phyloP scores from a whole-genome alignment of 2,888 invertebrate genomes.

The Amphiduros pacificus region DNA sequence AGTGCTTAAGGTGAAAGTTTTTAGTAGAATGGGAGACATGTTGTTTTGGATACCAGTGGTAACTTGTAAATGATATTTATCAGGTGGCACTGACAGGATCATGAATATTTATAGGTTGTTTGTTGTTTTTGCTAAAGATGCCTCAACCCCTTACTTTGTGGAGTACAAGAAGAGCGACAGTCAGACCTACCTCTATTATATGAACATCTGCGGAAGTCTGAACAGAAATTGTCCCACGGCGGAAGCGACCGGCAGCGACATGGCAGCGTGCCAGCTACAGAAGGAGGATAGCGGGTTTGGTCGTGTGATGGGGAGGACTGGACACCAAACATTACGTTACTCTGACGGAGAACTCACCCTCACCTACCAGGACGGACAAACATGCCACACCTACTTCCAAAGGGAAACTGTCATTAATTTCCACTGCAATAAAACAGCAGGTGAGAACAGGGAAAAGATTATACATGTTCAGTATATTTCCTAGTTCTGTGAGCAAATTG shows the following conservation, averaged over 20 bases:
- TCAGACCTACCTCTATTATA: slow-evolving; percentile 36
- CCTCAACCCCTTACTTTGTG: slow-evolving; percentile 31
- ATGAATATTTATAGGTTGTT: background rate
- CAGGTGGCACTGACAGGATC: too few relatives aligned
- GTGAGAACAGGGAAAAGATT: slow-evolving; percentile 28
- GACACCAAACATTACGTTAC: slow-evolving; percentile 31
- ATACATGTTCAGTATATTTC: too few relatives aligned
- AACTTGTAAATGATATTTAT: too few relatives aligned
- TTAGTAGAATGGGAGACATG: too few relatives aligned
- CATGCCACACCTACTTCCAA: slow-evolving; percentile 39
- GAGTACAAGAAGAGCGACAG: slow-evolving; percentile 25
- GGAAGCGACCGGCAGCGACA: background rate
- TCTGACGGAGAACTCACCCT: slow-evolving; percentile 53
- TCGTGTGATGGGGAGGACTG: slow-evolving; percentile 1
- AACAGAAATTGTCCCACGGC: slow-evolving; percentile 35
- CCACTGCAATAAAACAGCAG: slow-evolving; percentile 42
- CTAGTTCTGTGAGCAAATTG: too few relatives aligned
- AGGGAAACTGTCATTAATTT: slow-evolving; percentile 47
- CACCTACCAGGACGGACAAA: slow-evolving; percentile 48
- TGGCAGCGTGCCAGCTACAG: slow-evolving; percentile 36
- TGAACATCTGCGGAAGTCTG: slow-evolving; percentile 46
- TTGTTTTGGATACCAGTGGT: too few relatives aligned
- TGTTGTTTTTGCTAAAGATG: slow-evolving; percentile 11
- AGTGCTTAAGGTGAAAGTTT: too few relatives aligned
- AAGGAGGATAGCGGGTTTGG: background rate